Evolutionary conservation across 2,888 invertebrate genomes (phyloP), one percentile per base, ranked within the genome.

Genomic region (Ischnus inquisitorius): DNA sequence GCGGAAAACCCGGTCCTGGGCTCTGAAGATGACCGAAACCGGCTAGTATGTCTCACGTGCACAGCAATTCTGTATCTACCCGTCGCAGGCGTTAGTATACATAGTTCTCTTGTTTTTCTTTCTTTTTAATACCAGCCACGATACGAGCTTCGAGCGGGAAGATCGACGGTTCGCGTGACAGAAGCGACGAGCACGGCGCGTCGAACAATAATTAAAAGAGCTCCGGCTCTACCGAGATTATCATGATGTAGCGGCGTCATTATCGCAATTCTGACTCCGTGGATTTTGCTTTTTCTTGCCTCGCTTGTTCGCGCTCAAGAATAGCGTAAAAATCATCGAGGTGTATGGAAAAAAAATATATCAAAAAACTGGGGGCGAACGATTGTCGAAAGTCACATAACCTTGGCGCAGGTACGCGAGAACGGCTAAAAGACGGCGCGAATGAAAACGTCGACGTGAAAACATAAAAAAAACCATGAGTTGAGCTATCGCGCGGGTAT

Each of bases 121-220:
- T 34, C 8, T 34, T 34, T 34, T 34, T 1, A 6, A 34, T 34
- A 34, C 34, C 34, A 4, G 34, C 34, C 34, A 5, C 6, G 34
- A 34, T 34, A 34, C 8, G 34, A 43, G 62, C 76, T 68, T 69
- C 72, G 75, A 71, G 64, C 65, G 46, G 60, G 62, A 76, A 77
- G 87, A 86, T 88, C 85, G 88, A 88, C 84, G 85, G 79, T 85
- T 89, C 85, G 88, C 88, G 89, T 88, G 89, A 89, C 86, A 79
- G 62, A 74, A 79, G 79, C 54, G 34, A 39, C 68, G 54, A 46
- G 60, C 12, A 46, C 16, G 6, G 19, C 22, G 67, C 54, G 41
- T 51, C 69, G 78, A 83, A 79, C 80, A 85, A 82, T 86, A 86
- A 86, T 86, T 85, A 83, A 85, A 86, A 86, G 80, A 65, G 54